Conservation (phyloP, 2,113 vertebrate genomes). For the Pangasianodon hypophthalmus region DNA sequence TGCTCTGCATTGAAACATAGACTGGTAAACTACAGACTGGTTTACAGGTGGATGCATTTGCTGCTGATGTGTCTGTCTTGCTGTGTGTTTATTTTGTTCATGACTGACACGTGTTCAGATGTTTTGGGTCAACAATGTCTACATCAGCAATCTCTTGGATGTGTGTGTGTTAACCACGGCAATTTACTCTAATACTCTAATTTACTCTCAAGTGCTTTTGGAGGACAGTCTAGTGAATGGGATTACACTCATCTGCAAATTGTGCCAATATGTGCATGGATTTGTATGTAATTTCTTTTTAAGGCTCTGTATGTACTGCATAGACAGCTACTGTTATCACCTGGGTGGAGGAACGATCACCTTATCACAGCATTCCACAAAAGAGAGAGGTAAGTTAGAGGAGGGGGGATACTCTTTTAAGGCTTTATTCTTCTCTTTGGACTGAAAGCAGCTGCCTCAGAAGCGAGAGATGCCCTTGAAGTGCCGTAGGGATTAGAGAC, state of each 20-base stretch:
- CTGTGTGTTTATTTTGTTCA: constrained; percentile 61
- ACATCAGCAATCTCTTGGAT: neutral
- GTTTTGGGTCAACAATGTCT: constrained; percentile 63
- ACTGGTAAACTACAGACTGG: constrained; percentile 13
- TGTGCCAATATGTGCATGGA: neutral
- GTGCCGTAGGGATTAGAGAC: constrained; percentile 67
- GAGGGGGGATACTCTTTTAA: constrained; percentile 45
- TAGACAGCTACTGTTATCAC: constrained; percentile 53
- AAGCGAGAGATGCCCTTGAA: constrained; percentile 68
- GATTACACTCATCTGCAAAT: neutral
- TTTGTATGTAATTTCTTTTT: neutral
- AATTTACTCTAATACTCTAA: neutral
- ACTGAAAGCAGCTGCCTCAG: constrained; percentile 68
- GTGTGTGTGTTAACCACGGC: neutral
- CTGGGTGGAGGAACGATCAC: constrained; percentile 50
- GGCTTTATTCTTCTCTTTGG: constrained; percentile 61
- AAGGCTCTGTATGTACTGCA: neutral
- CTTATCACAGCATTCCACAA: constrained; percentile 64
- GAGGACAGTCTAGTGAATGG: neutral
- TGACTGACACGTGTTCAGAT: constrained; percentile 63
- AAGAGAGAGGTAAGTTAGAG: constrained; percentile 51
- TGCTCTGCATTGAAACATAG: neutral
- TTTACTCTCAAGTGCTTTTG: neutral
- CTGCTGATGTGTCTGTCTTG: constrained; percentile 36
- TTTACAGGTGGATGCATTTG: neutral